A percentile compares a stretch with the other conserved stretches of the same genome.
Conservation (phyloP, 2,888 invertebrate genomes). For the Sinodicranocentrus sp. region DNA sequence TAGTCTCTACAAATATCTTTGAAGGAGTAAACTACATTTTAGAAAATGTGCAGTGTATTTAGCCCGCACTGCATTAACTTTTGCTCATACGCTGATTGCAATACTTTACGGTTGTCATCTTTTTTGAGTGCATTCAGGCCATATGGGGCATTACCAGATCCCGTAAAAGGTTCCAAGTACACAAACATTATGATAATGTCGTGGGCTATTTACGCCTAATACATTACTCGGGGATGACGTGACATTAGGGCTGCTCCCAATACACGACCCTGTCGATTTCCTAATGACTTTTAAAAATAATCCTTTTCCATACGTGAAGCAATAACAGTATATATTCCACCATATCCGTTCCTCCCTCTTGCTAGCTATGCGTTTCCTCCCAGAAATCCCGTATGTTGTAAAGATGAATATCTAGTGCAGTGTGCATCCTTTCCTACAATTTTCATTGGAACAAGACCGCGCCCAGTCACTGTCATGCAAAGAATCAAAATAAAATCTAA, state of each 20-base stretch:
- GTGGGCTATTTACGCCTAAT: constrained; percentile 44
- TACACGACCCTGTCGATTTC: not conserved
- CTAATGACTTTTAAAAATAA: constrained; percentile 46
- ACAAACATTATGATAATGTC: constrained; percentile 7
- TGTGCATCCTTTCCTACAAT: not conserved
- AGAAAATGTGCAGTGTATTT: no score
- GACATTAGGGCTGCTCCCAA: constrained; percentile 47
- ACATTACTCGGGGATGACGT: constrained; percentile 43
- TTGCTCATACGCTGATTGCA: no score
- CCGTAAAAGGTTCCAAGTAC: not conserved
- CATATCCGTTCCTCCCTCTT: no score
- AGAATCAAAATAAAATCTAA: constrained; percentile 18
- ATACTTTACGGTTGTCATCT: no score
- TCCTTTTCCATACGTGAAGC: no score
- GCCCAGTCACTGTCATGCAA: constrained; percentile 35
- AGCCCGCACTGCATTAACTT: no score
- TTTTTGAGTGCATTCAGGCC: no score
- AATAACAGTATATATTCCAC: no score
- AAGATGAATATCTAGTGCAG: not conserved
- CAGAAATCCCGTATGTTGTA: not conserved
- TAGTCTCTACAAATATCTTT: no score
- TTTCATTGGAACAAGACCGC: constrained; percentile 33
- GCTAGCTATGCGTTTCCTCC: no score
- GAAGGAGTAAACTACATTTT: no score
- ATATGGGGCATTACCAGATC: not conserved